These are phyloP conservation scores for Prolemur simus DNA, from an alignment of 2,113 vertebrate genomes.

Conservation along the genomic window DNA sequence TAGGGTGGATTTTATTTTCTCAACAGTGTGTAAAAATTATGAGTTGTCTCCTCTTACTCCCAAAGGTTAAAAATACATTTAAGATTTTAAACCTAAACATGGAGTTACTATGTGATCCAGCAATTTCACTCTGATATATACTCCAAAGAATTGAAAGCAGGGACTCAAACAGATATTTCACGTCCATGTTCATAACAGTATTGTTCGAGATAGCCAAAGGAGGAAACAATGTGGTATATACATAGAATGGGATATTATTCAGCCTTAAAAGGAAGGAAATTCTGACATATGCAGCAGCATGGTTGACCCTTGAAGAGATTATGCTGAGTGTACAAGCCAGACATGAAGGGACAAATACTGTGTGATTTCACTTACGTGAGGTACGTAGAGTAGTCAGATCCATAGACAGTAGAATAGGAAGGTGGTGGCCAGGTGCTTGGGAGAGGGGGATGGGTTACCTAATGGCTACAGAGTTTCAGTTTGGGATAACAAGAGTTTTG, in stretches of 20 bases:
- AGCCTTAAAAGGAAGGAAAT: not conserved
- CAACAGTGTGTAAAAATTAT: not conserved
- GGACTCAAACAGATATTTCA: not conserved
- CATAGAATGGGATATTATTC: not conserved
- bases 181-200: not conserved
- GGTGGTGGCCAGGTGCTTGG: not conserved
- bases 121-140: not conserved
- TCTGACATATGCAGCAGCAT: not conserved
- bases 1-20: slow-evolving; percentile 5
- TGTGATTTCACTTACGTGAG: not conserved
- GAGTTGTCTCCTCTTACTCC: not conserved
- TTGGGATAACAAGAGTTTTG: not conserved
- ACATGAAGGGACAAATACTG: too few relatives aligned
- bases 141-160: not conserved
- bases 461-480: not conserved
- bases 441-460: not conserved
- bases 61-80: slow-evolving; percentile 22
- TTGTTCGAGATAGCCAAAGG: not conserved
- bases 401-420: too few relatives aligned
- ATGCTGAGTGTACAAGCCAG: not conserved
- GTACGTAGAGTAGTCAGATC: not conserved
- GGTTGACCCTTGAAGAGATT: not conserved
- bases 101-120: not conserved
- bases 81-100: not conserved
- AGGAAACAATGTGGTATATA: not conserved